Evolutionary conservation across 2,113 vertebrate genomes (phyloP), one percentile per base, ranked within the genome.

Genomic region (Tetrao urogallus): DNA sequence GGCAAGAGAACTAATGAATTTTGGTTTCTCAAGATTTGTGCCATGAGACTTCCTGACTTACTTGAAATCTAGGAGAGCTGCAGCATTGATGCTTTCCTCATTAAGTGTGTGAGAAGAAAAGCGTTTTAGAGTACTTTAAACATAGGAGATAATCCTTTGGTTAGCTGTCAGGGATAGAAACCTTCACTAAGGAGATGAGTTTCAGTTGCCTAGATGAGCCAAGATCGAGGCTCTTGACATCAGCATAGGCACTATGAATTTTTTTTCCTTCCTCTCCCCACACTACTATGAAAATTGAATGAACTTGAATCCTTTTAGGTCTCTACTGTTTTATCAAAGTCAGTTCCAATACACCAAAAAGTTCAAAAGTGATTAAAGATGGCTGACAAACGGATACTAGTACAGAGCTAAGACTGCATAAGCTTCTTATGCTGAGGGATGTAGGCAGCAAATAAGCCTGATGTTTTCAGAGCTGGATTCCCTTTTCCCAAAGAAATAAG

Each of bases 101-200:
- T 80, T 88, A 58, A 58, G 18, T 40, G 20, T n/a, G 16, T 28
- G 48, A 70, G 63, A 75, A 60, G 11, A 4, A 28, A 8, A 63
- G 38, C 40, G 10, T n/a, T 89, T 75, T 48, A 13, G 86, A 85
- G 58, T 45, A 24, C 21, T n/a, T 79, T 43, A 63, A 79, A 36
- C 3, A 8, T 8, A 9, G 8, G 15, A 85, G 20, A 30, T 92
- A 70, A 66, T 58, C 8, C 70, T 92, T 82, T 28, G 79, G 50
- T 38, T 24, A 63, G 12, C 21, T 28, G 13, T 40, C 56, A n/a
- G 8, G 21, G n/a, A 73, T 50, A 79, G 42, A 54, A 82, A 80
- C 50, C 3, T 11, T 58, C 24, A 16, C n/a, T 38, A 7, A 32
- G 13, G 13, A 91, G 27, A 0, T 0, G 6, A 66, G 8, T 36